These are phyloP conservation scores for Apostichopus californicus DNA, from an alignment of 35 echinoderm and acorn worm species.

Conservation along the genomic window DNA sequence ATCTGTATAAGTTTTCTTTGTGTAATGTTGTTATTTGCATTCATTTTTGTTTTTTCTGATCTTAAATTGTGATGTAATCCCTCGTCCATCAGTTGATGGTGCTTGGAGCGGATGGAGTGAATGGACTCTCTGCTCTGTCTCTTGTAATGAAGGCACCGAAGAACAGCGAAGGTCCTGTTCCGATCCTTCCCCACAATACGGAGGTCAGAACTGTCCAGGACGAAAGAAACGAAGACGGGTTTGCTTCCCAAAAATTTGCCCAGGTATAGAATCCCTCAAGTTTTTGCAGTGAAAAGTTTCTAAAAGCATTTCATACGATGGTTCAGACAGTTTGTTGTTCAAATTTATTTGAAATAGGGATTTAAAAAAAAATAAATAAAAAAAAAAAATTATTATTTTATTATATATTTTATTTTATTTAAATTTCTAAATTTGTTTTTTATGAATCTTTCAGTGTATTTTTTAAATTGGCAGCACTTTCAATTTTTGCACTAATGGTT, in stretches of 20 bases:
- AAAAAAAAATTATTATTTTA: too few relatives aligned
- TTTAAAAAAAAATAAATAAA: too few relatives aligned
- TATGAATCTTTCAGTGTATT: too few relatives aligned
- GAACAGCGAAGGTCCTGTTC: constrained; percentile 28
- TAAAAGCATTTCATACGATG: too few relatives aligned
- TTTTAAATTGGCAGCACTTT: too few relatives aligned
- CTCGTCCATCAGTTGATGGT: constrained; percentile 45
- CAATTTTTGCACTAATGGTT: background rate
- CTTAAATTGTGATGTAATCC: background rate
- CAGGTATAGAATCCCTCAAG: constrained; percentile 50
- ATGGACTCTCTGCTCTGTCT: constrained; percentile 43
- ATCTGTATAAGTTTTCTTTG: too few relatives aligned
- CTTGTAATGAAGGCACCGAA: constrained; percentile 54
- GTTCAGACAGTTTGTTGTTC: too few relatives aligned
- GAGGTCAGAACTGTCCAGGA: constrained; percentile 41
- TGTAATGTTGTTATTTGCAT: too few relatives aligned
- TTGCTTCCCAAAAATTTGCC: constrained; percentile 53
- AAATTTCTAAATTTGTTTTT: too few relatives aligned
- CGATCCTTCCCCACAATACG: constrained; percentile 47
- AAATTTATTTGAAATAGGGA: too few relatives aligned
- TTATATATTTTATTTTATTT: too few relatives aligned
- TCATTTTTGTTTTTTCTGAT: too few relatives aligned
- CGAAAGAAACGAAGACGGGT: background rate
- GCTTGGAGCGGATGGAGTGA: constrained; percentile 40
- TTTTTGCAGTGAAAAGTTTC: background rate